Percentiles rank a stretch among this genome's conserved stretches.
phyloP scores from a whole-genome alignment of 2,113 vertebrate genomes.

The Psittacula cyanocephala region DNA sequence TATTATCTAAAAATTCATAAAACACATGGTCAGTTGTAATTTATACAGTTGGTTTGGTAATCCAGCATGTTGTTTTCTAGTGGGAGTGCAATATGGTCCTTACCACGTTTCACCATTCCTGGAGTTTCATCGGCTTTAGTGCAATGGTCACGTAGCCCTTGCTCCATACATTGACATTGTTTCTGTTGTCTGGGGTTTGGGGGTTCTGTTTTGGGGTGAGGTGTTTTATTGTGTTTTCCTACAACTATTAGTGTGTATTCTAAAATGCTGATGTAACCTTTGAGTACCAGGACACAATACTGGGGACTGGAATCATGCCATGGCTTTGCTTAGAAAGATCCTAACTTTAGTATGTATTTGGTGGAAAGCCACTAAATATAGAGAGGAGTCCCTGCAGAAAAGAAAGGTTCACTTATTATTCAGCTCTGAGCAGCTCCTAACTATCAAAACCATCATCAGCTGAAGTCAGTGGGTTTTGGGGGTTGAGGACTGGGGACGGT shows the following conservation, averaged over 20 bases:
- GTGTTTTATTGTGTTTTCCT: neutral
- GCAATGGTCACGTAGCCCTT: fast-evolving
- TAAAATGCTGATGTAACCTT: neutral
- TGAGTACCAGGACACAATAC: neutral
- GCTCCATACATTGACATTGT: fast-evolving
- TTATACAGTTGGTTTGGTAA: fast-evolving
- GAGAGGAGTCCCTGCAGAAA: neutral
- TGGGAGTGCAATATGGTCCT: fast-evolving
- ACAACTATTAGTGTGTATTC: fast-evolving
- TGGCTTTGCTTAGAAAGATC: neutral
- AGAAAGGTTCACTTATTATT: neutral
- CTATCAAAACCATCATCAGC: neutral
- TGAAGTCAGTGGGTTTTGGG: neutral
- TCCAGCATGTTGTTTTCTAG: fast-evolving
- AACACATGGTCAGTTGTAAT: fast-evolving
- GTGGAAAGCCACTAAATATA: neutral
- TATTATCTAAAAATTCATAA: fast-evolving
- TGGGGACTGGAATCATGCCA: neutral
- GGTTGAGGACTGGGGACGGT: neutral
- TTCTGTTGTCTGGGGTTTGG: fast-evolving
- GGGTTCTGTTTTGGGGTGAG: neutral
- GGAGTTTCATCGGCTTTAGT: neutral
- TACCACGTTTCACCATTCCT: neutral
- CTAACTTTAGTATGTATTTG: neutral
- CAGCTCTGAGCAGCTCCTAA: neutral